phyloP scores from a whole-genome alignment of 2,113 vertebrate species.

The Amphiprion ocellaris region DNA sequence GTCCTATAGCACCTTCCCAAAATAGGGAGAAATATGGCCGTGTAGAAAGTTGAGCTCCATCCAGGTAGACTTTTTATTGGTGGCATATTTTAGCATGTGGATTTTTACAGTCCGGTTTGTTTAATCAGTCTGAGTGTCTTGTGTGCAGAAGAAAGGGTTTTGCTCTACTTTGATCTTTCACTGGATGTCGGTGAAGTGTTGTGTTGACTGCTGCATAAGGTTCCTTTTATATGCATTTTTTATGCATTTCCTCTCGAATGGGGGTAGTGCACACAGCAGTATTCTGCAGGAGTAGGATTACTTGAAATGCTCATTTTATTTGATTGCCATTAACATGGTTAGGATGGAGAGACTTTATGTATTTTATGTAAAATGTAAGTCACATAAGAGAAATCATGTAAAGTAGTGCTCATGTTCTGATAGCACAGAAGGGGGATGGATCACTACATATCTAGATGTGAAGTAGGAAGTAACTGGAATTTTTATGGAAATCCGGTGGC shows the following conservation, averaged over 20 bases:
- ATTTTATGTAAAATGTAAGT: not conserved
- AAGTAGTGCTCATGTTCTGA: not conserved
- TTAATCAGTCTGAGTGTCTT: no score
- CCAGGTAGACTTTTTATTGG: no score
- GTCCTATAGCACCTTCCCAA: no score
- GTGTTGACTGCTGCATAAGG: constrained; percentile 15
- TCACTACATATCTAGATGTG: not conserved
- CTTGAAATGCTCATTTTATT: not conserved
- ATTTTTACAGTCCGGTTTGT: no score
- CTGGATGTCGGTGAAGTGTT: constrained; percentile 4
- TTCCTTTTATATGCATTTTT: constrained; percentile 27
- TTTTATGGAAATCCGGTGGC: no score
- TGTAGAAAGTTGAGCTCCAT: no score
- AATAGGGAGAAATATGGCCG: no score
- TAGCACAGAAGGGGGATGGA: not conserved
- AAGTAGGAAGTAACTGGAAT: not conserved
- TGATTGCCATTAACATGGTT: constrained; percentile 7
- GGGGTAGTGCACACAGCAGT: constrained; percentile 18
- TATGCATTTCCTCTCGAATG: constrained; percentile 26
- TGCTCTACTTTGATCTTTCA: not conserved
- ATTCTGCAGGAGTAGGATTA: constrained; percentile 22
- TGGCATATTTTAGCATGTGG: not conserved
- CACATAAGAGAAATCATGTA: not conserved
- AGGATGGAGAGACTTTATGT: not conserved
- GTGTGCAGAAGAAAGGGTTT: not conserved